These are phyloP conservation scores for Chinchilla lanigera DNA, from an alignment of 2,113 vertebrate species.

Conservation along the genomic window DNA sequence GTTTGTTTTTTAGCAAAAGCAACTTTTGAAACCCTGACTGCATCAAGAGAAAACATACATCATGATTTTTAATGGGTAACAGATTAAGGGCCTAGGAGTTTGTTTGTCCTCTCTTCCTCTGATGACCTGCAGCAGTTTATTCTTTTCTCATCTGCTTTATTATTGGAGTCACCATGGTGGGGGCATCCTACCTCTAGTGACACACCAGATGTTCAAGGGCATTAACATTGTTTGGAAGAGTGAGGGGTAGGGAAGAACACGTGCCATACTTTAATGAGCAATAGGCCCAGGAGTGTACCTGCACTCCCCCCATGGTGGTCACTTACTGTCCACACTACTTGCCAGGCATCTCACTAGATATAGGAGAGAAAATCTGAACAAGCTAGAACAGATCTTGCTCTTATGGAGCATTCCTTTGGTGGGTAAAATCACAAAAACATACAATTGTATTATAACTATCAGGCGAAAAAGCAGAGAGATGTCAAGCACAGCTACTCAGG, in stretches of 20 bases:
- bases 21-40: background rate
- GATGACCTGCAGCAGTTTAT: background rate
- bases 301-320: background rate
- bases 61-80: background rate
- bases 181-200: background rate
- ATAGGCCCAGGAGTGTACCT: background rate
- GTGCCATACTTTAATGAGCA: background rate
- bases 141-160: background rate
- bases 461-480: background rate
- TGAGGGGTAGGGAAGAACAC: background rate
- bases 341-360: background rate
- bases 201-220: background rate
- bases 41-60: background rate
- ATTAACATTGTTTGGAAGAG: background rate
- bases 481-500: background rate
- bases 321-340: background rate
- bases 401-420: background rate
- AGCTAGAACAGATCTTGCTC: background rate
- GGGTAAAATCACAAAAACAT: background rate
- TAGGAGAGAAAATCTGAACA: background rate
- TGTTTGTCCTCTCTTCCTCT: background rate
- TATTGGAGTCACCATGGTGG: background rate
- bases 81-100: background rate
- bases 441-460: accelerated
- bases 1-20: background rate